Percentiles rank a stretch among this genome's conserved stretches.
These are phyloP conservation scores for Drosophila parabipectinata DNA, from an alignment of 1,140 invertebrate genomes.

Conservation along the genomic window DNA sequence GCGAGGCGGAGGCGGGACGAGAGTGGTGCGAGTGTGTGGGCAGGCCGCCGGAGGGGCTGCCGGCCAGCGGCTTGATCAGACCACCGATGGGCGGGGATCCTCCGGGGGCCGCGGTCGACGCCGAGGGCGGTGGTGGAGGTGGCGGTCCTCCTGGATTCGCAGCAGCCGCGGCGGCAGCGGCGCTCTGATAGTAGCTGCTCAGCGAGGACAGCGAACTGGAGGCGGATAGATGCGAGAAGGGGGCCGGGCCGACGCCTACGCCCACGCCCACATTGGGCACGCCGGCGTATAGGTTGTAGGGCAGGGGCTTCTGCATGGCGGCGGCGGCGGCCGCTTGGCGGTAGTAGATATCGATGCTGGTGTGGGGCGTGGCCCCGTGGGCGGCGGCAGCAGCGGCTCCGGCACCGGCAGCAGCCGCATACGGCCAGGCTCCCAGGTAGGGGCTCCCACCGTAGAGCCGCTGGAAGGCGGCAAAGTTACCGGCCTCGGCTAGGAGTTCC, in stretches of 20 bases:
- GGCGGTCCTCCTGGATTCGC: constrained; percentile 30
- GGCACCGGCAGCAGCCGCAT: constrained; percentile 83
- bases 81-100: neutral
- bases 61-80: constrained; percentile 2
- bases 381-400: constrained; percentile 77
- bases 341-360: constrained; percentile 91
- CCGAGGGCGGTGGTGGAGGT: constrained; percentile 7
- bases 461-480: constrained; percentile 98
- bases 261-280: constrained; percentile 68
- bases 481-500: constrained; percentile 97
- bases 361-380: constrained; percentile 86
- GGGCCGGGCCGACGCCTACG: constrained; percentile 49
- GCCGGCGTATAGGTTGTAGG: constrained; percentile 87
- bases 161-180: constrained; percentile 64
- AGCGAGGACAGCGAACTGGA: constrained; percentile 83
- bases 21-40: neutral
- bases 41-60: neutral
- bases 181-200: constrained; percentile 82
- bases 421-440: constrained; percentile 87
- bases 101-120: neutral
- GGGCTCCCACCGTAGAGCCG: constrained; percentile 92
- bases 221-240: constrained; percentile 82
- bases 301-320: constrained; percentile 92
- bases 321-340: constrained; percentile 89
- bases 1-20: constrained; percentile 19